Percentiles rank a stretch among this genome's conserved stretches.
These are phyloP conservation scores for Rhombomys opimus DNA, from an alignment of 2,113 vertebrate species.

Conservation along the genomic window DNA sequence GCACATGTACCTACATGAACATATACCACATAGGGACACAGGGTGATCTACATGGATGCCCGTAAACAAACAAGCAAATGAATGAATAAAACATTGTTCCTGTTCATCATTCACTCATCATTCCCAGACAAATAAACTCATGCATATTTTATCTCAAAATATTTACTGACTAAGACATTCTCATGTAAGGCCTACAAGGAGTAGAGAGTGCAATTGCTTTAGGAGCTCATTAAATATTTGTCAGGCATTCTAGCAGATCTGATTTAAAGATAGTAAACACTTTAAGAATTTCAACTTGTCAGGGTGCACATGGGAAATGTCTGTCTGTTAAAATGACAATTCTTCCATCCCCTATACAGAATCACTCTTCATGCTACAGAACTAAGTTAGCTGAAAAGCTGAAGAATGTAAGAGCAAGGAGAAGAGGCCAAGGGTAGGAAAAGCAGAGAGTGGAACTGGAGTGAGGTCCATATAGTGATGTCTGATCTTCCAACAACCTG, in stretches of 20 bases:
- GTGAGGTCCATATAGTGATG: too few species aligned
- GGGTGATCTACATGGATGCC: too few species aligned
- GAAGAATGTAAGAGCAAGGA: not conserved
- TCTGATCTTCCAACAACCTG: not conserved
- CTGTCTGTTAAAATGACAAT: not conserved
- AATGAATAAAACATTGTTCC: not conserved
- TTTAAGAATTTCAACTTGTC: not conserved
- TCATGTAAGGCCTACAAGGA: not conserved
- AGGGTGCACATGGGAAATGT: not conserved
- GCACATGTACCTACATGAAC: not conserved
- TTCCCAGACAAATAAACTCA: not conserved
- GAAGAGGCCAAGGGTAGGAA: not conserved
- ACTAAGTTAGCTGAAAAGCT: not conserved
- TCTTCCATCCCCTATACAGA: fast-evolving
- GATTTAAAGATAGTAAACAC: not conserved
- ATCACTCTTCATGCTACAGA: not conserved
- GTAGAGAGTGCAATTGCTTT: not conserved
- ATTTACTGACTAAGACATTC: not conserved
- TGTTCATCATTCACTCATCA: not conserved
- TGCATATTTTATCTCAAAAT: not conserved
- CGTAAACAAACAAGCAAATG: not conserved
- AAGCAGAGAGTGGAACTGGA: not conserved
- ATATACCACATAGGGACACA: not conserved
- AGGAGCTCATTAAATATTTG: not conserved
- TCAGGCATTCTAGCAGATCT: not conserved